phyloP scores from a whole-genome alignment of 2,113 vertebrate species.

The Perca fluviatilis region DNA sequence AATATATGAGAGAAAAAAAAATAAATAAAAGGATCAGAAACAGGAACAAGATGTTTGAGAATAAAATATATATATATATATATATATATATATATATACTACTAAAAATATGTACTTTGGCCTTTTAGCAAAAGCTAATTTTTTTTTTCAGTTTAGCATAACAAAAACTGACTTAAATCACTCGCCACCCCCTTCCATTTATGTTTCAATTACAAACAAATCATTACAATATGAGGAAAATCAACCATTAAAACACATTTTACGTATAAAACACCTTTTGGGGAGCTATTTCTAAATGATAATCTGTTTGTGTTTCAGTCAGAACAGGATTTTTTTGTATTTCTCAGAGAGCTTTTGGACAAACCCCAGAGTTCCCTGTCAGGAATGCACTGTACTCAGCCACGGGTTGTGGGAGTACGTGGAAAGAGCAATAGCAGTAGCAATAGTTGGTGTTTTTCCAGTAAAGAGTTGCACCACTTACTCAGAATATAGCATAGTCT shows the following conservation, averaged over 20 bases:
- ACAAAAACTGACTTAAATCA: neutral
- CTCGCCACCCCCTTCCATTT: neutral
- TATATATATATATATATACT: too few relatives aligned
- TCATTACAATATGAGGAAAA: neutral
- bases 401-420: neutral
- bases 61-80: too few relatives aligned
- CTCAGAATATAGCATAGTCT: neutral
- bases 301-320: neutral
- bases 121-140: neutral
- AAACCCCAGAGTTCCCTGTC: constrained; percentile 7
- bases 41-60: too few relatives aligned
- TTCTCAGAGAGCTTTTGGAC: constrained; percentile 7
- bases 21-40: too few relatives aligned
- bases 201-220: neutral
- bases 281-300: neutral
- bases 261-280: neutral
- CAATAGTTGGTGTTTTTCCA: constrained; percentile 5
- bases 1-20: too few relatives aligned
- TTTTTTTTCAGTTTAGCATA: neutral
- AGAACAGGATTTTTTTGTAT: constrained; percentile 5
- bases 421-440: neutral
- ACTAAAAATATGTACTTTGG: constrained; percentile 4
- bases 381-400: constrained; percentile 4
- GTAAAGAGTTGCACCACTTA: neutral
- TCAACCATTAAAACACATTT: neutral